A percentile compares a stretch with the other conserved stretches of the same genome.
Conservation (phyloP, 2,888 invertebrate species). For the Heteropelma amictum region DNA sequence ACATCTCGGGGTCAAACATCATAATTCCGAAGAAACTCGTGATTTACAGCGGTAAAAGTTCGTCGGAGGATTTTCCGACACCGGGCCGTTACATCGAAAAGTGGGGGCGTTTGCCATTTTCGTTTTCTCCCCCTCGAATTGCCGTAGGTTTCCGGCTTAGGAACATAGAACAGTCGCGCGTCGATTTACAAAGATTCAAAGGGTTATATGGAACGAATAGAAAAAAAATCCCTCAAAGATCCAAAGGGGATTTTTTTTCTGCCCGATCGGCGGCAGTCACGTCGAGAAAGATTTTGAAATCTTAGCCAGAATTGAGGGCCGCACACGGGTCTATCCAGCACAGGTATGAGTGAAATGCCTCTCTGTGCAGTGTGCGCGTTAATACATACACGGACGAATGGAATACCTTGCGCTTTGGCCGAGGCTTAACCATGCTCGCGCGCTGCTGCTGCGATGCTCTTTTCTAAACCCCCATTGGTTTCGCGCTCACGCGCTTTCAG, state of each 20-base stretch:
- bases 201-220: conserved; percentile 27
- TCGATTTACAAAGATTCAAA: conserved; percentile 47
- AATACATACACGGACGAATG: conserved; percentile 8
- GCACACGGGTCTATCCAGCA: conserved; percentile 46
- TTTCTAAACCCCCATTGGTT: conserved; percentile 49
- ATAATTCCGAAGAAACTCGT: conserved; percentile 33
- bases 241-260: conserved; percentile 36
- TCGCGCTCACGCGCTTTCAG: conserved; percentile 53
- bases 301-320: conserved; percentile 25
- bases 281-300: conserved; percentile 42
- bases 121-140: conserved; percentile 31
- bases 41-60: conserved; percentile 49
- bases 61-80: not conserved
- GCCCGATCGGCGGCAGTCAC: not conserved
- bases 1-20: conserved; percentile 49
- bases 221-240: conserved; percentile 49
- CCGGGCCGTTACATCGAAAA: not conserved
- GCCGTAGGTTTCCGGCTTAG: conserved; percentile 50
- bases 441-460: conserved; percentile 23
- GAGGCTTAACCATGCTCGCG: conserved; percentile 33
- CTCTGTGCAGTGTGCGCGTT: not conserved
- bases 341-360: conserved; percentile 37
- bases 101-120: conserved; percentile 9
- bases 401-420: not conserved
- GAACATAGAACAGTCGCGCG: conserved; percentile 43